Base-by-base conservation (phyloP, 1,140 invertebrate species). In the Lordiphosa clarofinis region DNA sequence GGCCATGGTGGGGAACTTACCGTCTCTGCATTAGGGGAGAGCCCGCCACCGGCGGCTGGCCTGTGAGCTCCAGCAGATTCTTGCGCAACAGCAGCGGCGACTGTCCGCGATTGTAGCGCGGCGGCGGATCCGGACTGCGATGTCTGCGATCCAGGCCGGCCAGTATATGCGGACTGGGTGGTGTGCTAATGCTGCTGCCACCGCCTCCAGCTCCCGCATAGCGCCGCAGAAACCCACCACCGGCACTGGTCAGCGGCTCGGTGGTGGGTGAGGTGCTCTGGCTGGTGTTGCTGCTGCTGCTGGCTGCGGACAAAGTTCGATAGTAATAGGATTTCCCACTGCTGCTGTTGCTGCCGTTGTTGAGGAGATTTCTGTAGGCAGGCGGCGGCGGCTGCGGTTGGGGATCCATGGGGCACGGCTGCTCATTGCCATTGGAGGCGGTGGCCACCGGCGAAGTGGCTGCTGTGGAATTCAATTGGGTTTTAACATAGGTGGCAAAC, bases 401-500 rank as follows among this genome's bases (percentile, higher is more conserved):
- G 50, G 59, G 57, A 13, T 6, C 11, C 37, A 7, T 79, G 86
- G 1, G 82, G 82, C 54, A 70, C 66, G n/a, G 75, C 78, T 63
- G 76, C 13, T 58, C 46, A n/a, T 31, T 74, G 37, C 11, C 36
- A 28, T 9, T 46, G 35, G 37, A 54, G 84, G 52, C 56, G 33
- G 13, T 39, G 87, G 87, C 48, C 89, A 88, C 43, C 11, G 60
- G 71, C 4, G 76, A 55, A 37, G 73, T 66, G 56, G 57, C 81
- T 87, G 86, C 81, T 88, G 86, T 84, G 76, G 86, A 87, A 87
- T 88, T 88, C 70, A 92, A 89, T 90, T 93, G 92, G 89, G 93
- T 92, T 90, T 94, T 94, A 69, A 95, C 92, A 90, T 95, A 95
- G 58, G 94, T 94, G 73, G 94, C 92, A 89, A 95, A 94, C 73